These are phyloP conservation scores for Plebejus argus DNA, from an alignment of 2,888 invertebrate genomes.

Conservation along the genomic window DNA sequence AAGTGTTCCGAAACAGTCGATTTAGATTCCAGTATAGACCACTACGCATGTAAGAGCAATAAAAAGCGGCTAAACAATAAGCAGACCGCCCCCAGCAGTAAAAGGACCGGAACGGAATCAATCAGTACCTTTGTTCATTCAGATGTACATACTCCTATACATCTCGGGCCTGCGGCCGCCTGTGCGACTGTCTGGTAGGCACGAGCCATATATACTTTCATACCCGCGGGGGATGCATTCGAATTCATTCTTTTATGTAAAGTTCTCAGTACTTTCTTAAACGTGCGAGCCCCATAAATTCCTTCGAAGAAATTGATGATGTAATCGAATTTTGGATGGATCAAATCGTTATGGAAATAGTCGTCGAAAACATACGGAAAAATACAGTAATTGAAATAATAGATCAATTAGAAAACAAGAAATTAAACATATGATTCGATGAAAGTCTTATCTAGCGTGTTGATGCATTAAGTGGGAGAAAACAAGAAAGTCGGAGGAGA, in stretches of 20 bases:
- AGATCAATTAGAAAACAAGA: conserved; percentile 14
- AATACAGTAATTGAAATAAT: conserved; percentile 10
- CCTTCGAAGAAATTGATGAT: conserved; percentile 2
- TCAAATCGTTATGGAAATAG: background rate
- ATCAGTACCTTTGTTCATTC: conserved; percentile 21
- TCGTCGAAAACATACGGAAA: background rate
- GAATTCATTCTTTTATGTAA: conserved; percentile 17
- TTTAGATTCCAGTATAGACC: background rate
- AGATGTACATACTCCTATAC: conserved; percentile 4
- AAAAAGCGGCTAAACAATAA: conserved; percentile 1
- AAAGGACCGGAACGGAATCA: conserved; percentile 17
- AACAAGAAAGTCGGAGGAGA: conserved; percentile 1
- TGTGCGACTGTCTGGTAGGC: conserved; percentile 13
- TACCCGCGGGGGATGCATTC: conserved; percentile 19
- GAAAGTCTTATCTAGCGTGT: conserved; percentile 11
- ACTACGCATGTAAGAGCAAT: background rate
- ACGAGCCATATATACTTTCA: conserved; percentile 16
- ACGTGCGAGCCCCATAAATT: background rate
- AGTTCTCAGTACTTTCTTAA: conserved; percentile 16
- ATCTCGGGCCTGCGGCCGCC: background rate
- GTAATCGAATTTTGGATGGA: background rate
- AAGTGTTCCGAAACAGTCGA: background rate
- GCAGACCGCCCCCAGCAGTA: conserved; percentile 6
- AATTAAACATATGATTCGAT: conserved; percentile 12
- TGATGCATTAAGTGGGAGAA: background rate